phyloP scores from a whole-genome alignment of 30 jellyfish, hydroid and myxozoan genomes.

The Chrysaora quinquecirrha region DNA sequence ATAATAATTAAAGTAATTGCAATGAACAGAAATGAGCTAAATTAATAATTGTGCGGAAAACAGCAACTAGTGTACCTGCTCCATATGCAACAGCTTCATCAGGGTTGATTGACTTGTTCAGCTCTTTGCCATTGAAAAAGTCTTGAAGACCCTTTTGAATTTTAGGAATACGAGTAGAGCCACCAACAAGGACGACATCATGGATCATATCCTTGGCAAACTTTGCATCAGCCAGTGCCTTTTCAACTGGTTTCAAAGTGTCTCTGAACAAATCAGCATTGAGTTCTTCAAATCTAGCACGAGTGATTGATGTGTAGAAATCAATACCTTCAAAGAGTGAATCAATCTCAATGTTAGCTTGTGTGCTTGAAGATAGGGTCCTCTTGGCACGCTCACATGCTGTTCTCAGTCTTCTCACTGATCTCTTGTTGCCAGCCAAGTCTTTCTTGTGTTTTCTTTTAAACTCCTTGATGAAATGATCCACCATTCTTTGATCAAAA shows the following conservation, averaged over 20 bases:
- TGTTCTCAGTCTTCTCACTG: conserved; percentile 84
- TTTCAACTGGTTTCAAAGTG: conserved; percentile 70
- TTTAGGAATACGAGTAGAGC: conserved; percentile 93
- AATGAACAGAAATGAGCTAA: too few species aligned
- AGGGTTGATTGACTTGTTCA: conserved; percentile 81
- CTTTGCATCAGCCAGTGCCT: conserved; percentile 84
- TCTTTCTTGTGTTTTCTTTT: conserved; percentile 87
- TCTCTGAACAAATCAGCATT: conserved; percentile 25
- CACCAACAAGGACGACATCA: conserved; percentile 94
- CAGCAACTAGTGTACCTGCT: too few species aligned
- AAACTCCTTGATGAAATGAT: conserved; percentile 66
- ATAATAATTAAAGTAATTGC: too few species aligned
- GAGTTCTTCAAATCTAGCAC: conserved; percentile 93
- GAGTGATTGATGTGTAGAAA: conserved; percentile 72
- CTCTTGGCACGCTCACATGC: conserved; percentile 92
- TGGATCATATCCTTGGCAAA: conserved; percentile 49
- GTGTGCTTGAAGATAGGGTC: conserved; percentile 85
- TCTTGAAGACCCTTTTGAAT: conserved; percentile 48
- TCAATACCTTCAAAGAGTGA: conserved; percentile 85
- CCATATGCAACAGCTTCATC: conserved; percentile 99
- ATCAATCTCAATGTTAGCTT: conserved; percentile 85
- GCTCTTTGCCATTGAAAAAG: conserved; percentile 69
- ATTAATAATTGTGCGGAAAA: too few species aligned
- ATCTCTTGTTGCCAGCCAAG: conserved; percentile 74
- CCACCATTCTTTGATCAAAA: conserved; percentile 86